phyloP scores from a whole-genome alignment of 2,113 vertebrate genomes.

The Pagrus major region DNA sequence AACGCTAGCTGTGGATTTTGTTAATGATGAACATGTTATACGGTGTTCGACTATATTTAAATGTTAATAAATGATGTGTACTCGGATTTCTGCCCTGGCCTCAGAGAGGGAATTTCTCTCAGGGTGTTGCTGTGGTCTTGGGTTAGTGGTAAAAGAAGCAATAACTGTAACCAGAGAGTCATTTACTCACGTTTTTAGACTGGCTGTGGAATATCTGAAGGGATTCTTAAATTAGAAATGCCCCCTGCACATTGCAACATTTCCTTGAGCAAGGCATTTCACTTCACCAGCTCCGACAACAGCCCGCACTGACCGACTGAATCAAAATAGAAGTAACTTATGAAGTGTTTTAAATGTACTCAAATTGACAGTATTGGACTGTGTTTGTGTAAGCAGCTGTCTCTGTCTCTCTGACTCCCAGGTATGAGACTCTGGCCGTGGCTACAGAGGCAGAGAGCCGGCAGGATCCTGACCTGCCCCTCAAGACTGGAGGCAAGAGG shows the following conservation, averaged over 20 bases:
- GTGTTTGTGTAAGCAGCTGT: background rate
- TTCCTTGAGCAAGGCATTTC: background rate
- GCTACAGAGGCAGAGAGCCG: conserved; percentile 93
- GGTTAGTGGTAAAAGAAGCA: conserved; percentile 10
- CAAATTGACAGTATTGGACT: no score
- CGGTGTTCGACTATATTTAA: conserved; percentile 11
- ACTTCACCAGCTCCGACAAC: background rate
- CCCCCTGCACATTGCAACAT: background rate
- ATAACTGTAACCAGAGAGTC: conserved; percentile 18
- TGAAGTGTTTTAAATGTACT: background rate
- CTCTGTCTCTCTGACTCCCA: conserved; percentile 69
- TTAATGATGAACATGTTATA: conserved; percentile 14
- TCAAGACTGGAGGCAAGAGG: conserved; percentile 91
- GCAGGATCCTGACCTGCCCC: conserved; percentile 89
- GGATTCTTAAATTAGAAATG: background rate
- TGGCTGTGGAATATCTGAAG: conserved; percentile 5
- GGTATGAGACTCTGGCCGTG: conserved; percentile 95
- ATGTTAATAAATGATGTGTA: conserved; percentile 1
- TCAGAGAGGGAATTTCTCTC: background rate
- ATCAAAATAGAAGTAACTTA: background rate
- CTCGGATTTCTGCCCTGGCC: background rate
- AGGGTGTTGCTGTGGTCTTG: conserved; percentile 11
- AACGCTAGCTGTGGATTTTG: background rate
- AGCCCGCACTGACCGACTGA: background rate
- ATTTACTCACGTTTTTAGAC: background rate